These are phyloP conservation scores for Dinothrombium tinctorium DNA, from an alignment of 1,140 invertebrate species.

Conservation along the genomic window DNA sequence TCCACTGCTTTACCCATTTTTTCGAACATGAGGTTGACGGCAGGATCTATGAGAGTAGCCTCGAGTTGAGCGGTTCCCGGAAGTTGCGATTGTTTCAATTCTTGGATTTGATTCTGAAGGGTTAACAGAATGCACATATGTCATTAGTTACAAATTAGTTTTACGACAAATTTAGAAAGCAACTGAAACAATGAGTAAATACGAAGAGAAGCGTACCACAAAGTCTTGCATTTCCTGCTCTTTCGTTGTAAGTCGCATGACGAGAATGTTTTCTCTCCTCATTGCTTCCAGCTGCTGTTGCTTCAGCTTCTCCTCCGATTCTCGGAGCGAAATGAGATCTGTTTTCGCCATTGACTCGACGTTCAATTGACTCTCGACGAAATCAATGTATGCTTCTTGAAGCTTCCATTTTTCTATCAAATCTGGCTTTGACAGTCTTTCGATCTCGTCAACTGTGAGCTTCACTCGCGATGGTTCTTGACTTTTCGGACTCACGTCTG, in stretches of 20 bases:
- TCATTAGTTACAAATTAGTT: background rate
- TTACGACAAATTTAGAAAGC: background rate
- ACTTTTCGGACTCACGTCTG: too few relatives aligned
- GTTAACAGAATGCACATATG: background rate
- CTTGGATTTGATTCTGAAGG: constrained; percentile 61
- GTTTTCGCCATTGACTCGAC: background rate
- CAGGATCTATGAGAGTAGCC: constrained; percentile 69
- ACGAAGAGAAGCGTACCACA: constrained; percentile 38
- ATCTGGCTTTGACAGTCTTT: constrained; percentile 26
- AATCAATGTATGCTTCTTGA: constrained; percentile 28
- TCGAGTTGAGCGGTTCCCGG: constrained; percentile 47
- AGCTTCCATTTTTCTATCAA: constrained; percentile 27
- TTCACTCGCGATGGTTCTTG: constrained; percentile 19
- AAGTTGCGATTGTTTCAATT: constrained; percentile 28
- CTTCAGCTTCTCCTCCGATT: constrained; percentile 53
- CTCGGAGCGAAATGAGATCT: constrained; percentile 34
- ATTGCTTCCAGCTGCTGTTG: constrained; percentile 58
- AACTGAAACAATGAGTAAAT: background rate
- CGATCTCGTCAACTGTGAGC: constrained; percentile 26
- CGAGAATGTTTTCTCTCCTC: constrained; percentile 67
- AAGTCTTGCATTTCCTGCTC: constrained; percentile 91
- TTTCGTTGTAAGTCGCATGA: constrained; percentile 68
- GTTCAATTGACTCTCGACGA: constrained; percentile 22
- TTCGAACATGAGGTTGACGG: constrained; percentile 80
- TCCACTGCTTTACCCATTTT: constrained; percentile 72